phyloP scores from a whole-genome alignment of 2,797 vertebrate species.

The Ceryle rudis region DNA sequence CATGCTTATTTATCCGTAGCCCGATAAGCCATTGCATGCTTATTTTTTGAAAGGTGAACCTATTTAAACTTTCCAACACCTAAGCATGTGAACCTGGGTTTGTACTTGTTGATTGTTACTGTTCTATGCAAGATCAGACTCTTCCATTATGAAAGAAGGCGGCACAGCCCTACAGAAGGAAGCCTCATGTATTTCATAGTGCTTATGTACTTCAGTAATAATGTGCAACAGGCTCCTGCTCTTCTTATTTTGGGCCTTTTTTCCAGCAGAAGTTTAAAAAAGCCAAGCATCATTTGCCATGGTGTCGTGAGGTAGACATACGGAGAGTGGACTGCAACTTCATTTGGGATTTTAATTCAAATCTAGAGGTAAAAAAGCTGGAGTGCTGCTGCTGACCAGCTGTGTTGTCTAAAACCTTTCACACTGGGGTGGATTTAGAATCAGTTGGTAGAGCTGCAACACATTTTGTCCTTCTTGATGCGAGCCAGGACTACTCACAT shows the following conservation, averaged over 20 bases:
- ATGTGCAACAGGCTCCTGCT: neutral
- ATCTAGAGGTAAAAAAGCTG: neutral
- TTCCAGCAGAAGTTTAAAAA: neutral
- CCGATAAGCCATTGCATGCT: neutral
- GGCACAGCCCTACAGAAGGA: neutral
- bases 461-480: neutral
- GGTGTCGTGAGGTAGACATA: neutral
- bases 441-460: neutral
- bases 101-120: neutral
- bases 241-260: neutral
- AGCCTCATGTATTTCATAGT: neutral
- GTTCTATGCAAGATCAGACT: neutral
- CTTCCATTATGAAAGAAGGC: neutral
- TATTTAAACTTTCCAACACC: neutral
- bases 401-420: neutral
- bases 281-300: neutral
- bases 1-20: neutral
- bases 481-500: neutral
- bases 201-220: neutral
- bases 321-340: neutral
- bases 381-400: neutral
- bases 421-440: neutral
- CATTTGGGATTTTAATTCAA: conserved; percentile 21
- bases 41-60: neutral
- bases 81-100: neutral